A percentile compares a stretch with the other conserved stretches of the same genome.
Evolutionary conservation across 35 echinoderm and acorn worm genomes (phyloP).

Genomic region (Lytechinus pictus): DNA sequence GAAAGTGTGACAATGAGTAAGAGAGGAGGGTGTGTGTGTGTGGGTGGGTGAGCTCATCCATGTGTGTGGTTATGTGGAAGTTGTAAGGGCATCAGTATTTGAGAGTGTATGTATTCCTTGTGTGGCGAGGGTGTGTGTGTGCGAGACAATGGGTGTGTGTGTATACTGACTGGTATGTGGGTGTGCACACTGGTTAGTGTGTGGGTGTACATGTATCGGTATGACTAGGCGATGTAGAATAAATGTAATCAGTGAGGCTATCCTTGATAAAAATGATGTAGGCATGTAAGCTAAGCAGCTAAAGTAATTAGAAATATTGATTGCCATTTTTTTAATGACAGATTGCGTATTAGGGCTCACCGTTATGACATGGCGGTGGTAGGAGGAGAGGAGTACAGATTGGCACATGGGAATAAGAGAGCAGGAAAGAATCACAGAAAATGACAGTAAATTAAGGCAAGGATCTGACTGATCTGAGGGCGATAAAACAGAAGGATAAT

Average conservation of each 20-base stretch:
- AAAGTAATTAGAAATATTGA: constrained; percentile 15
- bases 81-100: too few species aligned
- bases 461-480: too few species aligned
- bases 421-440: too few species aligned
- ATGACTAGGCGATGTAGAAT: not conserved
- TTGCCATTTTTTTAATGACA: not conserved
- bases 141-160: not conserved
- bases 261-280: not conserved
- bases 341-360: not conserved
- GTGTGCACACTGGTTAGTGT: not conserved
- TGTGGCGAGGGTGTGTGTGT: not conserved
- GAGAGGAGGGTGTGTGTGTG: too few species aligned
- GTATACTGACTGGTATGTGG: too few species aligned
- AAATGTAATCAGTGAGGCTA: not conserved
- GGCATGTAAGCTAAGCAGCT: not conserved
- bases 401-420: not conserved
- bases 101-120: too few species aligned
- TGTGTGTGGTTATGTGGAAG: too few species aligned
- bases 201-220: not conserved
- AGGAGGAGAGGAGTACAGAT: not conserved
- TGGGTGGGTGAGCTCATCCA: too few species aligned
- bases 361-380: too few species aligned
- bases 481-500: too few species aligned
- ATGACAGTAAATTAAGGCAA: too few species aligned
- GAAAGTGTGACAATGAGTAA: too few species aligned